These are phyloP conservation scores for Cetonia aurata DNA, from an alignment of 2,888 invertebrate genomes.

Conservation along the genomic window DNA sequence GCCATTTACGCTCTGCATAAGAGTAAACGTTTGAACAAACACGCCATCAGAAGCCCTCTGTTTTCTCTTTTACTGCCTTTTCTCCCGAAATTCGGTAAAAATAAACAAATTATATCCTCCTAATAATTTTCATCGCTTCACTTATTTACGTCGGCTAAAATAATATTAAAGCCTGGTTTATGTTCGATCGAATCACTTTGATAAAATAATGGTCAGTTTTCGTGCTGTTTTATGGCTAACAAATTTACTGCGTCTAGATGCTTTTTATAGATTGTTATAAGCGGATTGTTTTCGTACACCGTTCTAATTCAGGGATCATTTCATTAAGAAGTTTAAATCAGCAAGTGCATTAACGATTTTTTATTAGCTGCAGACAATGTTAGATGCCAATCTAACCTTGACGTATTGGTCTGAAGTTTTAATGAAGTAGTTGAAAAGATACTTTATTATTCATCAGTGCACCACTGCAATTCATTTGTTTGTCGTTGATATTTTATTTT, in stretches of 20 bases:
- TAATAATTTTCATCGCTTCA: background rate
- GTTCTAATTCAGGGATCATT: background rate
- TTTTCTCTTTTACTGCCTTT: background rate
- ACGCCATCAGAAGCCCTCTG: too few relatives aligned
- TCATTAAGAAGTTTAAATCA: background rate
- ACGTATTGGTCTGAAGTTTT: background rate
- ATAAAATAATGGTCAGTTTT: background rate
- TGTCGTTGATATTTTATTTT: background rate
- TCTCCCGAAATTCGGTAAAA: background rate
- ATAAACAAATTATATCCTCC: conserved; percentile 20
- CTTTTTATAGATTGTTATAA: background rate
- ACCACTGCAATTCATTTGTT: background rate
- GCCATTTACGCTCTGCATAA: background rate
- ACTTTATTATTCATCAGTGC: background rate
- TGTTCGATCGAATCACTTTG: background rate
- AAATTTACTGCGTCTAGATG: conserved; percentile 5
- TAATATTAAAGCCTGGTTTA: background rate
- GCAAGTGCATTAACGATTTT: background rate
- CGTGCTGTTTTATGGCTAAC: background rate
- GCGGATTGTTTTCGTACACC: background rate
- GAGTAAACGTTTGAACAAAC: conserved; percentile 1
- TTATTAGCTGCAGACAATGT: background rate
- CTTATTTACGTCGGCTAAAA: background rate
- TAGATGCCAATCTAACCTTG: background rate
- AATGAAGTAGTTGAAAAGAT: background rate